Percentiles rank a stretch among this genome's conserved stretches.
These are phyloP conservation scores for Proteles cristata DNA, from an alignment of 2,113 vertebrate genomes.

Conservation along the genomic window DNA sequence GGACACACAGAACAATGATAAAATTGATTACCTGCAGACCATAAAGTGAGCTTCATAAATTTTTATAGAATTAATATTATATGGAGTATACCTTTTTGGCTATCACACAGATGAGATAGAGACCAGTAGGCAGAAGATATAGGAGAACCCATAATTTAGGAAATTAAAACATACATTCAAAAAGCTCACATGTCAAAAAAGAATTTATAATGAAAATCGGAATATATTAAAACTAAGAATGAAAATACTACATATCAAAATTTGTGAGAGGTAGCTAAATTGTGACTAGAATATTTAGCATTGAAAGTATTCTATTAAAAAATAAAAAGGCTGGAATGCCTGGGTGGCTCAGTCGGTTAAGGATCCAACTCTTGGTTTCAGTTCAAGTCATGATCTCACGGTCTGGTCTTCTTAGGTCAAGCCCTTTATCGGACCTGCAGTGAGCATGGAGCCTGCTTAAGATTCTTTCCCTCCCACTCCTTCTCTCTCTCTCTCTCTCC, in stretches of 20 bases:
- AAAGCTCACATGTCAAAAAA: background rate
- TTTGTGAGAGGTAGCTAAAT: background rate
- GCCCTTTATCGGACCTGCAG: background rate
- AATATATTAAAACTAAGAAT: conserved; percentile 15
- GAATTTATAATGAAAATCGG: background rate
- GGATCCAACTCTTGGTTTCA: background rate
- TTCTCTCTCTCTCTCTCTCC: background rate
- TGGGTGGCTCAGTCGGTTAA: background rate
- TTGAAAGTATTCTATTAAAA: background rate
- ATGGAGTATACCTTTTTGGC: background rate
- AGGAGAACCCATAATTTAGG: background rate
- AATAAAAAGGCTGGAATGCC: no score
- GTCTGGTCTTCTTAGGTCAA: background rate
- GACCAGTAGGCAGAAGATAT: background rate
- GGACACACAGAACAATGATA: background rate
- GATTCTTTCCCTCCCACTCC: background rate
- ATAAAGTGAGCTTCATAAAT: background rate
- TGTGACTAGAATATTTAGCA: background rate
- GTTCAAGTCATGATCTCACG: background rate
- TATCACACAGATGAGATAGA: background rate
- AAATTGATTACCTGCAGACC: background rate
- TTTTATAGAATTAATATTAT: background rate
- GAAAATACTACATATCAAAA: background rate
- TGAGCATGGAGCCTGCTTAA: background rate
- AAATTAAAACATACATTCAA: background rate